These are phyloP conservation scores for Pseudobourletiella spinata DNA, from an alignment of 1,140 invertebrate species.

Conservation along the genomic window DNA sequence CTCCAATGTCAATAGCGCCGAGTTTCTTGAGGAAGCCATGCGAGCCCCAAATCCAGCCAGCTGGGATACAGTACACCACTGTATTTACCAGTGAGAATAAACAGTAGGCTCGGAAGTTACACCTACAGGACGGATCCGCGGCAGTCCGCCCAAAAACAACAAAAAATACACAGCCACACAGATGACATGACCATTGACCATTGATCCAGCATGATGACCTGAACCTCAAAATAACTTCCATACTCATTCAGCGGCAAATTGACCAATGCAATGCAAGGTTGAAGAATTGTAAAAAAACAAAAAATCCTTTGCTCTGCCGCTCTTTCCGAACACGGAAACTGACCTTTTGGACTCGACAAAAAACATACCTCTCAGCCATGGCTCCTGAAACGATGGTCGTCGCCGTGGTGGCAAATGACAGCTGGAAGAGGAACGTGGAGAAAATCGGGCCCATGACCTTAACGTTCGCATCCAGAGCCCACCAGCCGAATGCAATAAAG, in stretches of 20 bases:
- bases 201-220: no score
- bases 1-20: constrained; percentile 48
- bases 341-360: no score
- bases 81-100: constrained; percentile 83
- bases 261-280: no score
- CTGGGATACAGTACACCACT: constrained; percentile 81
- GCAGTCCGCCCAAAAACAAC: no score
- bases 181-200: no score
- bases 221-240: no score
- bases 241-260: no score
- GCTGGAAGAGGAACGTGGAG: constrained; percentile 74
- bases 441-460: constrained; percentile 49
- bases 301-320: no score
- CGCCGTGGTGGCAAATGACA: constrained; percentile 78
- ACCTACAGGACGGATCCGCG: no score
- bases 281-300: no score
- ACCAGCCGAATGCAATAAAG: constrained; percentile 34
- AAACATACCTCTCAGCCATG: constrained; percentile 83
- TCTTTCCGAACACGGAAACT: no score
- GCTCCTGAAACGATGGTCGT: constrained; percentile 49
- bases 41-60: constrained; percentile 48
- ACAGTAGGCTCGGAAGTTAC: constrained; percentile 83
- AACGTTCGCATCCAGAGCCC: constrained; percentile 31
- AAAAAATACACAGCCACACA: neutral
- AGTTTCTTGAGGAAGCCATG: constrained; percentile 46